These are phyloP conservation scores for Ciconia stormi DNA, from an alignment of 2,113 vertebrate species.

Conservation along the genomic window DNA sequence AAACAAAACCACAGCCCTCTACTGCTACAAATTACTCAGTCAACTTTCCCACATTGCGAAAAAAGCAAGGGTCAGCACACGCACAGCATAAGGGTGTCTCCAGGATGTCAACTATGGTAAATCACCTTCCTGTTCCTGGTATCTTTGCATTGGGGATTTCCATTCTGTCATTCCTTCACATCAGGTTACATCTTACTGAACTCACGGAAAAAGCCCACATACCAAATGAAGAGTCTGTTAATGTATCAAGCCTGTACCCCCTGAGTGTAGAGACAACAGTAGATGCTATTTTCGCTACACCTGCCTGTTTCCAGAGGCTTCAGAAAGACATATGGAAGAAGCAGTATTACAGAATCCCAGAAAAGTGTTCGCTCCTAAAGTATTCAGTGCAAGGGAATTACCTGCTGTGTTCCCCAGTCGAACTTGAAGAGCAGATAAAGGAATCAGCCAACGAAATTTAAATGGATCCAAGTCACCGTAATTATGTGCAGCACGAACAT, in stretches of 20 bases:
- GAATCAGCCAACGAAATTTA: conserved; percentile 96
- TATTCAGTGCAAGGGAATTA: conserved; percentile 37
- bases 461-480: conserved; percentile 89
- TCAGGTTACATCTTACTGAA: neutral
- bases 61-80: neutral
- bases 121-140: neutral
- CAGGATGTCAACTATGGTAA: neutral
- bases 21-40: neutral
- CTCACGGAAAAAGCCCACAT: neutral
- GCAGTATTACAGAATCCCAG: neutral
- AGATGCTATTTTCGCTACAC: neutral
- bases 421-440: conserved; percentile 92
- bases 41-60: neutral
- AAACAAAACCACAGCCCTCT: neutral
- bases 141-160: neutral
- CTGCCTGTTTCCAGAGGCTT: neutral
- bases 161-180: neutral
- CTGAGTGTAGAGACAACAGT: neutral
- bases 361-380: neutral
- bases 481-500: conserved; percentile 79
- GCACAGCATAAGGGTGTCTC: neutral
- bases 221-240: neutral
- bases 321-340: neutral
- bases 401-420: conserved; percentile 92
- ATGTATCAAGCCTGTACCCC: neutral